Conservation (phyloP, 2,797 vertebrate genomes). For the Clarias platycephalus region DNA sequence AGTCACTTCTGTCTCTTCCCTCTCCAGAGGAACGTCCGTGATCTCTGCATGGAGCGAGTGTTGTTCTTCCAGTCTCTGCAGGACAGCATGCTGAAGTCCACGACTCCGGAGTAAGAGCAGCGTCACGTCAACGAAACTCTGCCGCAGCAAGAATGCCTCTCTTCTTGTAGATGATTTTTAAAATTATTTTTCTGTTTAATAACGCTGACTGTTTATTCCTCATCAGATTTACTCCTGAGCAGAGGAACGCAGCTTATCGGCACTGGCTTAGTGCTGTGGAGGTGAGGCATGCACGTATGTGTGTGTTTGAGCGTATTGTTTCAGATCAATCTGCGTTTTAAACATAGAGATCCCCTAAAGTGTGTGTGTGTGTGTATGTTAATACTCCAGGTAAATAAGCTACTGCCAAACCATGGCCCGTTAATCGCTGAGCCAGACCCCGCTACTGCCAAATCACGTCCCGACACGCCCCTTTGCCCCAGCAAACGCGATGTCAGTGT, state of each 20-base stretch:
- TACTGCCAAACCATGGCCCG: too few species aligned
- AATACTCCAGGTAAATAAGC: too few species aligned
- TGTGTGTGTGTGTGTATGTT: too few species aligned
- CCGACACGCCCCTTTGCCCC: too few species aligned
- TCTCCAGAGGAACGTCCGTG: conserved; percentile 71
- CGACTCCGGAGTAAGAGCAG: conserved; percentile 62
- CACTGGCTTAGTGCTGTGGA: conserved; percentile 73
- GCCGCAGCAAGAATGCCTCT: not conserved
- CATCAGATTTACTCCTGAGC: conserved; percentile 65
- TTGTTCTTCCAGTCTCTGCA: conserved; percentile 76
- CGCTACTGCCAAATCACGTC: too few species aligned
- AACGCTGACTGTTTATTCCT: not conserved
- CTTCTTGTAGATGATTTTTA: not conserved
- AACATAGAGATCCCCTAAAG: too few species aligned
- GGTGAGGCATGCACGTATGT: conserved; percentile 56
- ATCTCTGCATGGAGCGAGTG: conserved; percentile 72
- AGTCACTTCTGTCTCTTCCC: not conserved
- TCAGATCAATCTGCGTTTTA: too few species aligned
- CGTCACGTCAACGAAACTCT: too few species aligned
- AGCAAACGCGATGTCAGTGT: too few species aligned
- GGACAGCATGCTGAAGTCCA: conserved; percentile 65
- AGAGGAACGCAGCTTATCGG: conserved; percentile 68
- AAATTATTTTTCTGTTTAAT: not conserved
- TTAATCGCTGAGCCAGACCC: too few species aligned
- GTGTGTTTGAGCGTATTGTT: not conserved